Evolutionary conservation across 2,113 vertebrate species (phyloP), one percentile per base, ranked within the genome.

Genomic region (Pseudopodoces humilis): DNA sequence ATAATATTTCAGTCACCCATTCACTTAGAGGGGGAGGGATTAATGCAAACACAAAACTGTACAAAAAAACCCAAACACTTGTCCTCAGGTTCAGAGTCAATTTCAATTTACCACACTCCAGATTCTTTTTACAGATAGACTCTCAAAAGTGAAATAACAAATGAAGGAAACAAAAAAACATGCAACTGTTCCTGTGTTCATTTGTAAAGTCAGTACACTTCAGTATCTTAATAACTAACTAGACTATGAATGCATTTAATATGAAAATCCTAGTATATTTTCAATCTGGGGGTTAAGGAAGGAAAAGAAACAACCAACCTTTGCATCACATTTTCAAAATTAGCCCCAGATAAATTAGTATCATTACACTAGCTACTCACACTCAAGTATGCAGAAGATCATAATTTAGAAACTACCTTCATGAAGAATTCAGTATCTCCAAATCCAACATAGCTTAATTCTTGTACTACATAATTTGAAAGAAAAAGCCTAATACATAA

Each of bases 201-300:
- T 53, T 39, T 86, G n/a, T 12, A 93, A 71, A n/a, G 24, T 83
- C n/a, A 90, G 84, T 7, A 43, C 12, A 35, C 13, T 50, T 64
- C 27, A 37, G 43, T 47, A 33, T 85, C 62, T 53, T 75, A 72
- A 11, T 60, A 84, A 33, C 27, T 62, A 52, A 70, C 11, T 18
- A 55, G 7, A 58, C 18, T 33, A 20, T 50, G 30, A 77, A 46
- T 6, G 13, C 2, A 33, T 65, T 67, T 52, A 17, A 39, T 49
- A 23, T 77, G 58, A 67, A 74, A 41, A 77, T 24, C 3, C 18
- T 28, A 35, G 11, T 24, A 28, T n/a, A 46, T 64, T 72, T 88
- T 63, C 9, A 77, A 9, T 33, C 4, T 39, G 7, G 9, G 10
- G 3, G 0, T 30, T 2, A 7, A 1, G 3, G 6, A 37, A 62